Conservation (phyloP, 2,797 vertebrate species). For the Xenops minutus region DNA sequence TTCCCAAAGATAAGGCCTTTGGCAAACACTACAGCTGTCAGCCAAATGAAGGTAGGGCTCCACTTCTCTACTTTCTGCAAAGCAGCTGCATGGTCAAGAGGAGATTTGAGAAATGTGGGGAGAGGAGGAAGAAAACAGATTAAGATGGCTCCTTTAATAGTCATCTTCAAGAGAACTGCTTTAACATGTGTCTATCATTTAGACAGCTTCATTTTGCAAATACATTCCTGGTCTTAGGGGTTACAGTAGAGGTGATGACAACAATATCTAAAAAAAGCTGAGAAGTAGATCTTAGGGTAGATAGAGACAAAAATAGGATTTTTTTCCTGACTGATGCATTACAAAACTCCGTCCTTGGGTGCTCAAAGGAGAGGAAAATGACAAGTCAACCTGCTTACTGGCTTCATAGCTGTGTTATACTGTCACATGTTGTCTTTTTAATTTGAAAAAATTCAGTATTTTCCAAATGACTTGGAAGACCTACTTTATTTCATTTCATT, state of each 20-base stretch:
- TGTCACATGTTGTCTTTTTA: neutral
- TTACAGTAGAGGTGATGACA: neutral
- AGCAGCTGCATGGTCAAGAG: neutral
- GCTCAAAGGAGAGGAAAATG: neutral
- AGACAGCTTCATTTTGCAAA: neutral
- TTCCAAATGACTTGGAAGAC: neutral
- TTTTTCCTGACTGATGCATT: neutral
- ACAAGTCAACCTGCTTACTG: neutral
- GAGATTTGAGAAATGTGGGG: neutral
- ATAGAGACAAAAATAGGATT: neutral
- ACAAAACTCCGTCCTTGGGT: neutral
- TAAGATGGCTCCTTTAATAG: neutral
- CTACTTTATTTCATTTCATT: neutral
- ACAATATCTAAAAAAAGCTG: neutral
- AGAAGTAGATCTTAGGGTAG: neutral
- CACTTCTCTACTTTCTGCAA: neutral
- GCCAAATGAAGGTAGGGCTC: slow-evolving; percentile 84
- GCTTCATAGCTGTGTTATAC: neutral
- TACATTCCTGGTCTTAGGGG: neutral
- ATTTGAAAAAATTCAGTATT: neutral
- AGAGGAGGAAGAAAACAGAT: neutral
- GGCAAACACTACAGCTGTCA: slow-evolving; percentile 94
- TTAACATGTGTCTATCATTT: neutral
- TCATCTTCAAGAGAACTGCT: neutral
- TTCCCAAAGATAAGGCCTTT: slow-evolving; percentile 95